Evolutionary conservation across 1,140 invertebrate genomes (phyloP).

Genomic region (Amphibalanus amphitrite): DNA sequence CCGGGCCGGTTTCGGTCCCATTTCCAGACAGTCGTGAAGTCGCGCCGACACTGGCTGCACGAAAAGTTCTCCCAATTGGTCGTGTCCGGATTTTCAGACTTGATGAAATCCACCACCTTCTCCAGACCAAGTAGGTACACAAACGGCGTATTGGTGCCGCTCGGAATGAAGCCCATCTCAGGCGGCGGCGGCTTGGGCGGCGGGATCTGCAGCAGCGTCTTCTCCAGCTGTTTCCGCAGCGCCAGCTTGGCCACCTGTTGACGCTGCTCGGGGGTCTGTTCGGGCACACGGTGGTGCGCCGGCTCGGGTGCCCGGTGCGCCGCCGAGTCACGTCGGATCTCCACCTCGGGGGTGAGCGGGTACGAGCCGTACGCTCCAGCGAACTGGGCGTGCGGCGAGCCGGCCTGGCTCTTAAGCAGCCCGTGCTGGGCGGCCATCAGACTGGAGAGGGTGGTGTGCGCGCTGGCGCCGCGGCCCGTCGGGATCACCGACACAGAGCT

Average conservation of each 20-base stretch:
- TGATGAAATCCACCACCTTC: conserved; percentile 89
- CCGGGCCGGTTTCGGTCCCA: conserved; percentile 74
- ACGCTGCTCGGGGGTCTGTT: conserved; percentile 64
- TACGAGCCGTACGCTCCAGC: neutral
- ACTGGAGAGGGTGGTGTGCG: neutral
- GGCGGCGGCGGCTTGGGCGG: conserved; percentile 93
- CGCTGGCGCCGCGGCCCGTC: neutral
- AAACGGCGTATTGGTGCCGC: conserved; percentile 92
- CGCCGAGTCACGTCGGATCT: neutral
- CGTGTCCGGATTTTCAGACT: conserved; percentile 38
- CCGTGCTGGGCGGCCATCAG: neutral
- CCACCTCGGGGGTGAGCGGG: conserved; percentile 2
- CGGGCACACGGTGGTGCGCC: neutral
- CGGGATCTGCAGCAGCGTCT: conserved; percentile 83
- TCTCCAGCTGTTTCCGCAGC: conserved; percentile 91
- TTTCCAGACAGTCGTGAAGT: conserved; percentile 98
- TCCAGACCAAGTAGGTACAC: conserved; percentile 90
- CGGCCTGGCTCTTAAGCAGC: neutral
- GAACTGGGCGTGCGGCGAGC: neutral
- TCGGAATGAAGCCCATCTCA: conserved; percentile 98
- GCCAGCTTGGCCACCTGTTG: conserved; percentile 93
- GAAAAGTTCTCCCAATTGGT: conserved; percentile 40
- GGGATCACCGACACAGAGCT: neutral
- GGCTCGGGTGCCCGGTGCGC: neutral
- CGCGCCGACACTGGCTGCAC: conserved; percentile 91